Conservation (phyloP, 1,140 invertebrate species). For the Grapholita molesta region DNA sequence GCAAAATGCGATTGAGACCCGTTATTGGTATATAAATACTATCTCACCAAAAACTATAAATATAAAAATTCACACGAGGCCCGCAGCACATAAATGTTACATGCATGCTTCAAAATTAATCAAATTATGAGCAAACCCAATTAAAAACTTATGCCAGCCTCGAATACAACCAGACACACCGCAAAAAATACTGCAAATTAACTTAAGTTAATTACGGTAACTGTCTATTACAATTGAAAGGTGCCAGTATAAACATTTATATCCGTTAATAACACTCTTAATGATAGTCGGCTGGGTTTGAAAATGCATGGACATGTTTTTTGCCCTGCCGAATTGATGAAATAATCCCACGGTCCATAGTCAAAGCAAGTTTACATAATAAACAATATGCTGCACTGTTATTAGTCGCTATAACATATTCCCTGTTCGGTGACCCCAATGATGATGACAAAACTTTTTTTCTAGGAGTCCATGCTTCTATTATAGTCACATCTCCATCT, state of each 20-base stretch:
- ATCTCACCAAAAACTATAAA: no score
- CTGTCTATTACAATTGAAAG: background rate
- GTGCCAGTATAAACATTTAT: constrained; percentile 6
- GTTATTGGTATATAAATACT: no score
- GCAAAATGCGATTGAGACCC: no score
- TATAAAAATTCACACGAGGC: no score
- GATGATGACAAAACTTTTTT: no score
- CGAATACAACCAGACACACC: background rate
- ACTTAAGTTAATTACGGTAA: constrained; percentile 11
- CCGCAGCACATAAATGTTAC: no score
- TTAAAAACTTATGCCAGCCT: background rate
- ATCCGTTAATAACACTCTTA: background rate
- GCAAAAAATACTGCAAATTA: constrained; percentile 3
- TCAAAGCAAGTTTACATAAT: constrained; percentile 42
- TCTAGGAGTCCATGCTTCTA: no score
- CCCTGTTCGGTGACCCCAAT: no score
- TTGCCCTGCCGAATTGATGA: constrained; percentile 44
- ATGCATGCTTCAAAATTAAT: no score
- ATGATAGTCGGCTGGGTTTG: background rate
- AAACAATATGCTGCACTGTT: constrained; percentile 18
- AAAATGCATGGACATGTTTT: background rate
- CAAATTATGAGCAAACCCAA: background rate
- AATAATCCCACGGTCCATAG: constrained; percentile 46
- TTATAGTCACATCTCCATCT: no score
- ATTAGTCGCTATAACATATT: no score